These are phyloP conservation scores for Aurelia aurita DNA, from an alignment of 30 jellyfish, hydroid and myxozoan species.

Conservation along the genomic window DNA sequence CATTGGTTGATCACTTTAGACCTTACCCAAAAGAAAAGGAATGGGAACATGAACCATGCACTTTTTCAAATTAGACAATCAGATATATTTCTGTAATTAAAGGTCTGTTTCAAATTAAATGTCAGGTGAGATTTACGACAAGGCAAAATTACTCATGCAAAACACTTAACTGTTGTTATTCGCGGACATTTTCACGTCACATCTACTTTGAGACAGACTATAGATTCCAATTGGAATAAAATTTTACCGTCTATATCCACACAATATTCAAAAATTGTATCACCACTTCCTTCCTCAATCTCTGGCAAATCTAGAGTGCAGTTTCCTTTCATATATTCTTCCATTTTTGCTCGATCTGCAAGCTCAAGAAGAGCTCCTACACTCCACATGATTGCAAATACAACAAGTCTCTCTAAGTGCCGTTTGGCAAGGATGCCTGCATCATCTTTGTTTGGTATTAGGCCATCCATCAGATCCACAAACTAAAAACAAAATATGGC, in stretches of 20 bases:
- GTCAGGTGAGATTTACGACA: too few relatives aligned
- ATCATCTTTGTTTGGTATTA: conserved; percentile 86
- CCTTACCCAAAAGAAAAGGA: too few relatives aligned
- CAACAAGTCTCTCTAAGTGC: conserved; percentile 83
- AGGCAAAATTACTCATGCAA: too few relatives aligned
- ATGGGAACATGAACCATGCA: too few relatives aligned
- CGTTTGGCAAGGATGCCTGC: conserved; percentile 63
- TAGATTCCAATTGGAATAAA: neutral
- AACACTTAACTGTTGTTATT: too few relatives aligned
- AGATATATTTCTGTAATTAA: too few relatives aligned
- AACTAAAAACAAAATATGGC: too few relatives aligned
- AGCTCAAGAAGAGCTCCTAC: conserved; percentile 96
- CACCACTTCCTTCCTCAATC: conserved; percentile 72
- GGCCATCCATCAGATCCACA: conserved; percentile 86
- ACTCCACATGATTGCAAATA: conserved; percentile 94
- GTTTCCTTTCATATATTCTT: conserved; percentile 45
- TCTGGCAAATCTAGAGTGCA: conserved; percentile 73
- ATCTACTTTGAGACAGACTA: neutral
- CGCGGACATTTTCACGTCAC: too few relatives aligned
- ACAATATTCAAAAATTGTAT: conserved; percentile 62
- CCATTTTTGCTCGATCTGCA: conserved; percentile 91
- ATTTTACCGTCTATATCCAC: conserved; percentile 50
- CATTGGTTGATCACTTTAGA: too few relatives aligned
- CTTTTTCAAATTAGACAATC: too few relatives aligned
- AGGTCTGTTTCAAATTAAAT: too few relatives aligned